These are phyloP conservation scores for Phenacoccus solenopsis DNA, from an alignment of 1,140 invertebrate genomes.

Conservation along the genomic window DNA sequence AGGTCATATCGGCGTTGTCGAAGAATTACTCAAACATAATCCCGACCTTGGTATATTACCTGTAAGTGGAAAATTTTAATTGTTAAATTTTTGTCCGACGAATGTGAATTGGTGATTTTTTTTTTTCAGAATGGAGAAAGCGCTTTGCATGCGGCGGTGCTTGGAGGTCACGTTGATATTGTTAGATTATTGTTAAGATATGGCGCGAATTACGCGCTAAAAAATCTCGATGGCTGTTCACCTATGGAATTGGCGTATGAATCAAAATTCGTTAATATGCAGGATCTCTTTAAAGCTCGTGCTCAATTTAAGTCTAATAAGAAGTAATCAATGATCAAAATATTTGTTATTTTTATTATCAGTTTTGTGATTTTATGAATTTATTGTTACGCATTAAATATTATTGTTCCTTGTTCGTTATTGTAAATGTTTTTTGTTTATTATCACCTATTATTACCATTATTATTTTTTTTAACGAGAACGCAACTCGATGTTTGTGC, in stretches of 20 bases:
- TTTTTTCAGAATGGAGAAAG: conserved; percentile 71
- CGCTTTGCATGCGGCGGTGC: conserved; percentile 73
- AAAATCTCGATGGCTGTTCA: conserved; percentile 55
- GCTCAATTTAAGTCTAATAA: background rate
- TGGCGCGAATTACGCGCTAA: conserved; percentile 50
- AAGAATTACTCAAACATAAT: conserved; percentile 67
- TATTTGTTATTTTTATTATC: background rate
- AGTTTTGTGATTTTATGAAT: background rate
- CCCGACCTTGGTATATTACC: conserved; percentile 66
- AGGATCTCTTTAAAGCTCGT: background rate
- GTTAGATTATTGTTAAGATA: conserved; percentile 60
- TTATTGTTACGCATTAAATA: too few relatives aligned
- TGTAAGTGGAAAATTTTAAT: conserved; percentile 43
- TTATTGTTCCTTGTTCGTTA: background rate
- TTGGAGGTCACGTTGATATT: conserved; percentile 72
- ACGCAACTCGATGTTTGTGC: too few relatives aligned
- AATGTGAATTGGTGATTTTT: background rate
- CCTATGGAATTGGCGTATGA: conserved; percentile 45
- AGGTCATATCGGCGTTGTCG: conserved; percentile 74
- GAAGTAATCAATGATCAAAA: background rate
- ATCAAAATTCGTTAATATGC: conserved; percentile 23
- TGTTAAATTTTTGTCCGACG: background rate
- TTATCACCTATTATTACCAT: too few relatives aligned
- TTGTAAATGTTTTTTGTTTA: background rate
- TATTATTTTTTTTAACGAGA: too few relatives aligned